Evolutionary conservation across 2,797 vertebrate genomes (phyloP).

Genomic region (Alosa sapidissima): DNA sequence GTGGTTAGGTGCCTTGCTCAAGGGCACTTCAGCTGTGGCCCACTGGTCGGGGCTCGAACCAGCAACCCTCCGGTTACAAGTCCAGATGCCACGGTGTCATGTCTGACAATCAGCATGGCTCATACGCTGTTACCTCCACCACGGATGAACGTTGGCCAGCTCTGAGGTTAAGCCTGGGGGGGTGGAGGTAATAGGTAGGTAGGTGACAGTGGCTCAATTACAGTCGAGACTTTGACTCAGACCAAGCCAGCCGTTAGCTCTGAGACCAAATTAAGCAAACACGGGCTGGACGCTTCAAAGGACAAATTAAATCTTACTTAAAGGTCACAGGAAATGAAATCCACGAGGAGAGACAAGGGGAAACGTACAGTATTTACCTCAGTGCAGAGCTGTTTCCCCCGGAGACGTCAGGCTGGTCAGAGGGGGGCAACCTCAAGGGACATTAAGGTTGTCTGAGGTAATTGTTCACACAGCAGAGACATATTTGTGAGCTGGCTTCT

Average conservation of each 20-base stretch:
- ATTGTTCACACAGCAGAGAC: slow-evolving; percentile 4
- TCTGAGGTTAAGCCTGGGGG: background rate
- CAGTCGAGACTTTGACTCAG: background rate
- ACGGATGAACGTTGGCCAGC: background rate
- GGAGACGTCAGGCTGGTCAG: background rate
- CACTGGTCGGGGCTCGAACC: no score
- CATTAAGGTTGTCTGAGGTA: slow-evolving; percentile 5
- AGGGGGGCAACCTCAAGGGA: background rate
- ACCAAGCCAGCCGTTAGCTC: background rate
- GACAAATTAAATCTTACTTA: background rate
- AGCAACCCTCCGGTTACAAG: no score
- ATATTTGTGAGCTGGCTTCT: background rate
- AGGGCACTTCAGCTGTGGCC: no score
- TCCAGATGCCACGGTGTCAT: no score
- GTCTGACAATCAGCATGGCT: background rate
- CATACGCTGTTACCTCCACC: background rate
- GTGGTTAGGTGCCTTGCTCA: no score
- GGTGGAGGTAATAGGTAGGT: background rate
- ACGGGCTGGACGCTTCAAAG: background rate
- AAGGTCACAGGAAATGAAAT: slow-evolving; percentile 12
- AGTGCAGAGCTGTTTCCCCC: background rate
- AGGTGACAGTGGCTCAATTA: background rate
- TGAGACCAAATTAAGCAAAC: slow-evolving; percentile 9
- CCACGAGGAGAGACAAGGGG: background rate
- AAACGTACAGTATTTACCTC: background rate